phyloP scores from a whole-genome alignment of 2,797 vertebrate genomes.

The Poecile montanus region DNA sequence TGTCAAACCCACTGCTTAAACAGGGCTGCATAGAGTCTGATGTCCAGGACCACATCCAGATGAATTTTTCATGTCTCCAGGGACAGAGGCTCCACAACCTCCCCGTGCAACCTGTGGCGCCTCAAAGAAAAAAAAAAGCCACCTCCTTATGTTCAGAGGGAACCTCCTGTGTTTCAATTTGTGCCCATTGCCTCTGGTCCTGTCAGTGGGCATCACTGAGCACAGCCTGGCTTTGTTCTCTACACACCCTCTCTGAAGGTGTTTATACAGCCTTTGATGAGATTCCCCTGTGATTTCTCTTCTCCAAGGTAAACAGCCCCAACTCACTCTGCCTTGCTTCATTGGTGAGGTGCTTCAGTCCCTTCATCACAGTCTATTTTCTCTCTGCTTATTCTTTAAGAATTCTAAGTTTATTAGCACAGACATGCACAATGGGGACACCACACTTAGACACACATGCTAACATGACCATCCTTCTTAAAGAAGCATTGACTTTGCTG shows the following conservation, averaged over 20 bases:
- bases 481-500: neutral
- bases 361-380: neutral
- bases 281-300: neutral
- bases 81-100: neutral
- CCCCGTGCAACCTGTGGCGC: neutral
- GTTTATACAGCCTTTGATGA: neutral
- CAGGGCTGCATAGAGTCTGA: neutral
- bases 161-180: neutral
- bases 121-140: neutral
- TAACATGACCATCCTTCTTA: neutral
- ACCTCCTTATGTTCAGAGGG: neutral
- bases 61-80: neutral
- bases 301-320: neutral
- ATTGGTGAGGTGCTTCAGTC: neutral
- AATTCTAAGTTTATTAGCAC: neutral
- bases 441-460: neutral
- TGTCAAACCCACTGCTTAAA: neutral
- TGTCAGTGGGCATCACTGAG: accelerated
- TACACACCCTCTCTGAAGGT: neutral
- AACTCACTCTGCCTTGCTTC: neutral
- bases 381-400: neutral
- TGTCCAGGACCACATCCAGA: neutral
- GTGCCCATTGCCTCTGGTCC: neutral
- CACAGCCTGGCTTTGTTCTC: neutral
- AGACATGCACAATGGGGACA: neutral